Base-by-base conservation (phyloP, 1,140 invertebrate genomes). In the Lepidurus couesii region DNA sequence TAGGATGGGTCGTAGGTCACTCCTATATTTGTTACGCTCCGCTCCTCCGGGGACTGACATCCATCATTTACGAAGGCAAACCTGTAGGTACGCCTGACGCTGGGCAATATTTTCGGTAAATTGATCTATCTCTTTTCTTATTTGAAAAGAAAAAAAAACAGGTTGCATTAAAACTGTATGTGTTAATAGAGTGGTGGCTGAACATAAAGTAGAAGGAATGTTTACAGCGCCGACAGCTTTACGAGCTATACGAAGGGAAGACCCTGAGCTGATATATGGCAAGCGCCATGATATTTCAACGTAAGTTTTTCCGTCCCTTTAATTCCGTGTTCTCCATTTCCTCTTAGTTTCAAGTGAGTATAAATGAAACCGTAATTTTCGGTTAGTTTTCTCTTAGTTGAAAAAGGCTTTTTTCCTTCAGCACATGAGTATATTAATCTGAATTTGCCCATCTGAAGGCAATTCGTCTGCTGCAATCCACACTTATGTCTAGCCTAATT, bases 11-110 rank as follows among this genome's bases (percentile, higher is more conserved):
- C 0, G 95, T 97, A 3, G 95, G 95, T 3, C 95, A 96, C 84
- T 95, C 94, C 0, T 98, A 96, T 83, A 97, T 97, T 77, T 95
- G 93, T 83, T 98, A 98, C 81, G 95, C 90, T 3, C 95, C 96
- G 0, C 86, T 98, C 0, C 84, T 95, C 0, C 90, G 91, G 80
- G 92, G 95, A 1, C 87, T 91, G 44, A 96, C 95, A 0, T 93
- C 92, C 80, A 88, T 98, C 1, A 89, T 98, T 86, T 98, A 95
- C 85, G 96, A 98, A 86, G 96, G 96, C 1, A 98, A 97, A 83
- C 95, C 95, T 0, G 94, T 97, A 81, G 90, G 94, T 77, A 97
- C 95, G 1, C 95, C 95, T 0, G 92, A 97, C 86, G 90, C 94
- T 6, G 91, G 92, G 42, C 92, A 95, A 83, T 97, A 95, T 86